phyloP scores from a whole-genome alignment of 2,113 vertebrate genomes.

The Ibidorhyncha struthersii region DNA sequence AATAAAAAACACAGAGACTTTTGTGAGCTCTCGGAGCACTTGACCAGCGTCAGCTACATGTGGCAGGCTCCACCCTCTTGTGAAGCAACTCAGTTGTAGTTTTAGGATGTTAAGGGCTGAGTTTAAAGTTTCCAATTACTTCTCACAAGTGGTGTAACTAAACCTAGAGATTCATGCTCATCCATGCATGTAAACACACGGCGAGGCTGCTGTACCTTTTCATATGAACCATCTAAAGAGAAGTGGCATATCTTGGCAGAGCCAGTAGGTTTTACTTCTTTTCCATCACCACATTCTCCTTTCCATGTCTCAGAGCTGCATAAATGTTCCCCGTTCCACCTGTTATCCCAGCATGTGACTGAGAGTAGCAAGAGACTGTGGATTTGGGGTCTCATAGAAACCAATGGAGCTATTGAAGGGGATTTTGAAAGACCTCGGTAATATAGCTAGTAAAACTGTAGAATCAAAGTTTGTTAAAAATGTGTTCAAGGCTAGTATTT shows the following conservation, averaged over 20 bases:
- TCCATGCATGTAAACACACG: accelerated
- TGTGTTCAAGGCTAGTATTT: background rate
- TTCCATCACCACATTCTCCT: background rate
- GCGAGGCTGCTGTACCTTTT: background rate
- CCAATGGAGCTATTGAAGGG: background rate
- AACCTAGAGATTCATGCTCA: background rate
- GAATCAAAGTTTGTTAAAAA: background rate
- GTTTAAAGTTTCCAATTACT: background rate
- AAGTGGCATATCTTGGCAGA: background rate
- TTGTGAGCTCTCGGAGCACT: background rate
- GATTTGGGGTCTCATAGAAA: background rate
- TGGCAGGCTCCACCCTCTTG: background rate
- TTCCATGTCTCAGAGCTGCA: background rate
- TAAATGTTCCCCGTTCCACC: background rate
- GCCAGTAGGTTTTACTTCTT: background rate
- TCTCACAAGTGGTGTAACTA: background rate
- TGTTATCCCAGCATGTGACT: background rate
- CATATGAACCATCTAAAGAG: background rate
- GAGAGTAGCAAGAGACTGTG: background rate
- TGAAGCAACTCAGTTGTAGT: background rate
- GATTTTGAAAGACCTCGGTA: background rate
- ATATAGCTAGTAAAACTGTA: background rate
- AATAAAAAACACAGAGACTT: background rate
- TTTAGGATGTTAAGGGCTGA: background rate
- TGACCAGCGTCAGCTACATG: background rate